Evolutionary conservation across 2,888 invertebrate genomes (phyloP).

Genomic region (Hydrotaea diabolus): DNA sequence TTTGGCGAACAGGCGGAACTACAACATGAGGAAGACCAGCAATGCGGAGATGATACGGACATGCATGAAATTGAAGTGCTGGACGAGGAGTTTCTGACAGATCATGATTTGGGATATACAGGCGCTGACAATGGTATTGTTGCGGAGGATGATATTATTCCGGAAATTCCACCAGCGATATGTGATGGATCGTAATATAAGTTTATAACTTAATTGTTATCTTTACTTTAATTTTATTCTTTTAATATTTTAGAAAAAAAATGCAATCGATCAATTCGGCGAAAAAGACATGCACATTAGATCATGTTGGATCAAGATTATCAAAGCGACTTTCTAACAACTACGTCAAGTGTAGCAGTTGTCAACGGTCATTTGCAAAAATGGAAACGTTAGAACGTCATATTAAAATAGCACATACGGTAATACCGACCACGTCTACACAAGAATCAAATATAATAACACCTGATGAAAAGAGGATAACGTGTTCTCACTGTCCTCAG

Average conservation of each 20-base stretch:
- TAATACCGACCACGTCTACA: constrained; percentile 44
- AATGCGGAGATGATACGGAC: constrained; percentile 48
- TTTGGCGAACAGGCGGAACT: constrained; percentile 36
- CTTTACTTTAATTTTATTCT: background rate
- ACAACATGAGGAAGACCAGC: constrained; percentile 22
- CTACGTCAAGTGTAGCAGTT: constrained; percentile 71
- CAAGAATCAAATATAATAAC: constrained; percentile 32
- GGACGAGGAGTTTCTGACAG: constrained; percentile 43
- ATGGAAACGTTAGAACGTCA: constrained; percentile 72
- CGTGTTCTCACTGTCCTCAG: constrained; percentile 75
- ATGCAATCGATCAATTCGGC: background rate
- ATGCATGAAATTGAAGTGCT: constrained; percentile 51
- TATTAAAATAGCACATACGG: constrained; percentile 70
- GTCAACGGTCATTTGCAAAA: constrained; percentile 74
- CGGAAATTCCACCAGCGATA: background rate
- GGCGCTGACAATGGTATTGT: background rate
- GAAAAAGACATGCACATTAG: constrained; percentile 26
- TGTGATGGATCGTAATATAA: constrained; percentile 1
- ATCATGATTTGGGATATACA: constrained; percentile 5
- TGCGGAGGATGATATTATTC: background rate
- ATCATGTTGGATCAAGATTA: constrained; percentile 72
- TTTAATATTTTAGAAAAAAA: constrained; percentile 26
- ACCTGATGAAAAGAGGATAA: constrained; percentile 65
- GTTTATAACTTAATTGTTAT: background rate
- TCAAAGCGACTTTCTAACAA: constrained; percentile 50